phyloP scores from a whole-genome alignment of 2,888 invertebrate genomes.

The Lumbricus terrestris region DNA sequence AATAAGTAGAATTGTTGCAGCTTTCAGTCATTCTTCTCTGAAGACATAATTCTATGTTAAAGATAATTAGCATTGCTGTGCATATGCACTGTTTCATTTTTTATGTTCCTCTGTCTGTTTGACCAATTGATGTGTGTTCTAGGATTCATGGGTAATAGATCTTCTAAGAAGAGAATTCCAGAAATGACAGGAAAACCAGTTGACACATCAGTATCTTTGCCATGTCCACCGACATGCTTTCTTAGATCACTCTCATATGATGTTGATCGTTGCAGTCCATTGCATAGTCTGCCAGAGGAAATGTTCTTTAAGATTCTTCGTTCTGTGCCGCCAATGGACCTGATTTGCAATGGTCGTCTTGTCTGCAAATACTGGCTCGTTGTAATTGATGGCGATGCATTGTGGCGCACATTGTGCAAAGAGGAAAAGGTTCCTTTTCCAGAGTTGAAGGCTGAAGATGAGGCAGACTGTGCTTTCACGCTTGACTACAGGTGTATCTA shows the following conservation, averaged over 20 bases:
- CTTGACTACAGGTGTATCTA: not conserved
- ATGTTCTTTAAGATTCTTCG: not conserved
- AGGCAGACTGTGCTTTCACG: not conserved
- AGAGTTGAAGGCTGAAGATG: not conserved
- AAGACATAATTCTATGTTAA: too few species aligned
- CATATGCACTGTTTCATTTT: not conserved
- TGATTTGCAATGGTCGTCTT: conserved; percentile 3
- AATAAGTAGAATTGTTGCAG: too few species aligned
- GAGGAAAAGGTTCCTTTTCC: not conserved
- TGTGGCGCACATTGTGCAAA: not conserved
- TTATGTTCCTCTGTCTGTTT: not conserved
- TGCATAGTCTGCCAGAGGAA: conserved; percentile 15
- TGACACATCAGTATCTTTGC: not conserved
- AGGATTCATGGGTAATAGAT: conserved; percentile 3
- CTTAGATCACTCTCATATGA: not conserved
- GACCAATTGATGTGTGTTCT: too few species aligned
- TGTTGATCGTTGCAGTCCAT: not conserved
- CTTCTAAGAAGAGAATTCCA: not conserved
- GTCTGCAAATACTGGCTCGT: conserved; percentile 12
- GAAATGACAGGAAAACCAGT: not conserved
- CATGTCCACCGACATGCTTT: not conserved
- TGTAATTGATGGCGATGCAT: not conserved
- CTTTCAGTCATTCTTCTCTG: too few species aligned
- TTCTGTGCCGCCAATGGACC: not conserved
- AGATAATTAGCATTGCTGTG: not conserved